Evolutionary conservation across 92 coral and sea anemone genomes (phyloP).

Genomic region (Heteractis magnifica): DNA sequence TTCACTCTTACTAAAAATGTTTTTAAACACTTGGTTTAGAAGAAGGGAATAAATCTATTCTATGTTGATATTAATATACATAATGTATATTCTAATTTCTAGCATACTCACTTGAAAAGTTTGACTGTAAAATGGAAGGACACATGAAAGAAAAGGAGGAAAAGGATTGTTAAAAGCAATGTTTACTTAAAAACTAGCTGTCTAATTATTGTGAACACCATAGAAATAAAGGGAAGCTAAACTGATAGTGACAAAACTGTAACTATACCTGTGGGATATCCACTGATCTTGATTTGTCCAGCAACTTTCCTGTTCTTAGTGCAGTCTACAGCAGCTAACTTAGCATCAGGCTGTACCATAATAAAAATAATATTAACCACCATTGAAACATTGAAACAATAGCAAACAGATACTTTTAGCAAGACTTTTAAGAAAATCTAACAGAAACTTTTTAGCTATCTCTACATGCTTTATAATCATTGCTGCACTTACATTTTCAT

Average conservation of each 20-base stretch:
- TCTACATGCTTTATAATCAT: too few relatives aligned
- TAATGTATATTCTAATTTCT: not conserved
- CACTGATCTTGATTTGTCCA: slow-evolving; percentile 48
- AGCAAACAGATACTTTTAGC: too few relatives aligned
- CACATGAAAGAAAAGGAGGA: slow-evolving; percentile 1
- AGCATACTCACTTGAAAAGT: slow-evolving; percentile 50
- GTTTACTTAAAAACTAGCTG: not conserved
- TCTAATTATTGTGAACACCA: not conserved
- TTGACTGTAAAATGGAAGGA: slow-evolving; percentile 39
- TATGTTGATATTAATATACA: too few relatives aligned
- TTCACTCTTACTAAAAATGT: too few relatives aligned
- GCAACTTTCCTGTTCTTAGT: slow-evolving; percentile 48
- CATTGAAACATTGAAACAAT: too few relatives aligned
- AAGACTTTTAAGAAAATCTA: too few relatives aligned
- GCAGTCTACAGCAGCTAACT: slow-evolving; percentile 89
- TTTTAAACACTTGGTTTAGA: too few relatives aligned
- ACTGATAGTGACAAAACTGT: not conserved
- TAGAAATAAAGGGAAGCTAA: not conserved
- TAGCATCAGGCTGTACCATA: slow-evolving; percentile 60
- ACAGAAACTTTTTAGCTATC: too few relatives aligned
- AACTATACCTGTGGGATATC: slow-evolving; percentile 85
- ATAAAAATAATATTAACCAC: not conserved
- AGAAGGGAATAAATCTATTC: too few relatives aligned
- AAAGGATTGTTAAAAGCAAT: not conserved
- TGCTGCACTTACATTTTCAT: slow-evolving; percentile 64